Percentiles rank a stretch among this genome's conserved stretches.
phyloP scores from a whole-genome alignment of 2,113 vertebrate species.

The Bostrychus sinensis region DNA sequence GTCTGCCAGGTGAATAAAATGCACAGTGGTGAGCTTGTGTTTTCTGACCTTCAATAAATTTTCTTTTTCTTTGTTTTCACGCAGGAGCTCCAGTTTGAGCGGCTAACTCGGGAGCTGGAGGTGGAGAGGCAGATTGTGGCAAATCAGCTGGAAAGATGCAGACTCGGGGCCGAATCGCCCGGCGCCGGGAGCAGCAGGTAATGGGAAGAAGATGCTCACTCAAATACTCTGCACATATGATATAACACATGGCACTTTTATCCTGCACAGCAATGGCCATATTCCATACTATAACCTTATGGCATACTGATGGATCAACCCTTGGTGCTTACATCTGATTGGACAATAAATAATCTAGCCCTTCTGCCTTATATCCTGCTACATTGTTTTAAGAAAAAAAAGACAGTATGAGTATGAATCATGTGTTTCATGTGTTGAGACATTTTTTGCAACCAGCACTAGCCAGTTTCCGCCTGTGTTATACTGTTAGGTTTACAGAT shows the following conservation, averaged over 20 bases:
- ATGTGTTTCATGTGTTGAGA: background rate
- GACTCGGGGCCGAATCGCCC: slow-evolving; percentile 96
- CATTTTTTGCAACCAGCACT: background rate
- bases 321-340: slow-evolving; percentile 26
- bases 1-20: slow-evolving; percentile 26
- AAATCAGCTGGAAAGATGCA: slow-evolving; percentile 99
- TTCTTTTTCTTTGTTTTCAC: slow-evolving; percentile 23
- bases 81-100: slow-evolving; percentile 99
- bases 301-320: slow-evolving; percentile 35
- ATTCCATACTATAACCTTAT: slow-evolving; percentile 65
- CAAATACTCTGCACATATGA: slow-evolving; percentile 26
- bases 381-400: background rate
- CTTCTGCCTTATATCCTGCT: background rate
- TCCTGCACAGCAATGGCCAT: slow-evolving; percentile 61
- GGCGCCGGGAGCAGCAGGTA: slow-evolving; percentile 98
- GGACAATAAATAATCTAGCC: slow-evolving; percentile 11
- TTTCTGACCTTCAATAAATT: slow-evolving; percentile 13
- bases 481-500: too few species aligned
- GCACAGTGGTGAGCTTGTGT: slow-evolving; percentile 17
- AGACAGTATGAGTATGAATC: background rate
- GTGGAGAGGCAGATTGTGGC: slow-evolving; percentile 99
- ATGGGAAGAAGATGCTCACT: slow-evolving; percentile 51
- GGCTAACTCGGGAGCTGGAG: slow-evolving; percentile 98
- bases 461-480: background rate
- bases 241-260: slow-evolving; percentile 60